Evolutionary conservation across 2,113 vertebrate species (phyloP), one percentile per base, ranked within the genome.

Genomic region (Cochlearius cochlearius): DNA sequence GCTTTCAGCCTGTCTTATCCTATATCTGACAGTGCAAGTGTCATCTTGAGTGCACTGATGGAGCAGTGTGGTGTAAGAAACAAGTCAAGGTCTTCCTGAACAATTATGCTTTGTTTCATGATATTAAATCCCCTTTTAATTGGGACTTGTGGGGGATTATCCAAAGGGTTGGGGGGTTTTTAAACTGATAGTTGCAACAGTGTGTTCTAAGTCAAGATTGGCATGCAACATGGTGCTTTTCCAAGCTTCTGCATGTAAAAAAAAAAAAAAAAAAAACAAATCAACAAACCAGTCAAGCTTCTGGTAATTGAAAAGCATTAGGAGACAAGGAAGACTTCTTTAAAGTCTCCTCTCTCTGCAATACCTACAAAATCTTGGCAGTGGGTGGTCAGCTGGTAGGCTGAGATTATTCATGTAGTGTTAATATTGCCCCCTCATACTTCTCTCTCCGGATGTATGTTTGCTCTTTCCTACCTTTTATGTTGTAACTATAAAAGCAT

Each of bases 51-150:
- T 8, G 45, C 0, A 2, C 39, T 59, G 63, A 26, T 68, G 53
- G 73, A 87, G 29, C 56, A n/a, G 32, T n/a, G 41, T 8, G 30
- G 9, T 79, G 15, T 56, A 85, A 90, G 78, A 26, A 92, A 59
- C 92, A 43, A 27, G 36, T 72, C 64, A 91, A 83, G 92, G 94
- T 91, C 8, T 5, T 86, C 71, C 76, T 41, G 66, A 94, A 49
- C 82, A 78, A 73, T 94, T 96, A 69, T 66, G 41, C 53, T 93
- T 88, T 1, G 47, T 47, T 47, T 95, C 39, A 39, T 96, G 92
- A 86, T 84, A 71, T 68, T 83, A 95, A 96, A 95, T 88, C 73
- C 53, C 78, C 52, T 78, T 84, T 86, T 52, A 92, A 94, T 52
- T 73, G 78, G 73, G 86, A 93, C 8, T 94, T 69, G 53, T 17